Percentiles rank a stretch among this genome's conserved stretches.
These are phyloP conservation scores for Dendrolimus punctatus DNA, from an alignment of 1,140 invertebrate species.

Conservation along the genomic window DNA sequence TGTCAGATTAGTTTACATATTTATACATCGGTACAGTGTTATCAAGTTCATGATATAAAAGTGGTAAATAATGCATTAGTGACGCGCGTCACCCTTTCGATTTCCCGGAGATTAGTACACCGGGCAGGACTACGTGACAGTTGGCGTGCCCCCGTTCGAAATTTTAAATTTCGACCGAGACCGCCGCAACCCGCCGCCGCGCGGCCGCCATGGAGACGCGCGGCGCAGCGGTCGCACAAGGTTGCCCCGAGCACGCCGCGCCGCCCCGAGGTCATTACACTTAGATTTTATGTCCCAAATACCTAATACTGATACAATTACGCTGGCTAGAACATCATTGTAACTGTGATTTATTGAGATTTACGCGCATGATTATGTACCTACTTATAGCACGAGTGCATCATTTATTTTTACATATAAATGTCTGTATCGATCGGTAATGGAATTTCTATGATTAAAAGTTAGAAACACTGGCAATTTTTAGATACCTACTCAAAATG, in stretches of 20 bases:
- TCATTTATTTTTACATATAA: no score
- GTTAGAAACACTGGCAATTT: no score
- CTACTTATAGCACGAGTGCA: no score
- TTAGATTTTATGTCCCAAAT: slow-evolving; percentile 48
- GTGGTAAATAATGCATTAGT: no score
- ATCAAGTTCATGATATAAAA: no score
- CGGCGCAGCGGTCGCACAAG: slow-evolving; percentile 19
- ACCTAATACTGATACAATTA: slow-evolving; percentile 33
- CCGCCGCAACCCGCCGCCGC: slow-evolving; percentile 1
- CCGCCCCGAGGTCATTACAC: slow-evolving; percentile 51
- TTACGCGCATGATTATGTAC: no score
- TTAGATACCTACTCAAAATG: no score
- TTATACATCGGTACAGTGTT: no score
- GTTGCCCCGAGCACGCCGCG: slow-evolving; percentile 39
- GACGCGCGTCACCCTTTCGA: no score
- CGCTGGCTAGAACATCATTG: slow-evolving; percentile 10
- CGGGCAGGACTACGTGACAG: slow-evolving; percentile 10
- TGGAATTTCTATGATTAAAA: no score
- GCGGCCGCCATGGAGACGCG: slow-evolving; percentile 18
- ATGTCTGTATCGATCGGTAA: no score
- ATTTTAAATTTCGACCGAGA: slow-evolving; percentile 36
- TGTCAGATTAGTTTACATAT: no score
- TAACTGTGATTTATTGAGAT: neutral
- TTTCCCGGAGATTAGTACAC: neutral
- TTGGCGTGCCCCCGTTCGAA: slow-evolving; percentile 26